Conservation (phyloP, 2,797 vertebrate genomes). For the Gymnoscopelus microlampas region DNA sequence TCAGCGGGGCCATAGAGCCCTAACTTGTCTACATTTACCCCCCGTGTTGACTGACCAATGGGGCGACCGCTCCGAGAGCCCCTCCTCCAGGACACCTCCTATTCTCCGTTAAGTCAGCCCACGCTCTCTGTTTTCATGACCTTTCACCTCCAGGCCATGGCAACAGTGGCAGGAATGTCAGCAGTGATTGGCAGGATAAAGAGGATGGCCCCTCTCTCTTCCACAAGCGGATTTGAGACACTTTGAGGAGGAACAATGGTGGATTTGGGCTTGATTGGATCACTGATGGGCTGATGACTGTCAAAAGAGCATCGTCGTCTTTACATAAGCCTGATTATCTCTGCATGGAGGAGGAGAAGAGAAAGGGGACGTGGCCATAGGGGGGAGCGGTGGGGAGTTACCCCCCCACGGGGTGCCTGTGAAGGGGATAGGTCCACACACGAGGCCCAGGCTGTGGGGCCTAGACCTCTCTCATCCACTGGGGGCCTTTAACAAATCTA, state of each 20-base stretch:
- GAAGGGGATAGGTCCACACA: conserved; percentile 86
- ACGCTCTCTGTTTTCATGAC: conserved; percentile 97
- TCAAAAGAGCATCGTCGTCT: conserved; percentile 99
- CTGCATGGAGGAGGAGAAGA: conserved; percentile 90
- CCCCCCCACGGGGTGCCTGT: conserved; percentile 85
- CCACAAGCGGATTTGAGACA: conserved; percentile 97
- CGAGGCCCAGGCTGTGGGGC: conserved; percentile 84
- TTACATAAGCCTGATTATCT: conserved; percentile 99
- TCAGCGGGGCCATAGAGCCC: conserved; percentile 90
- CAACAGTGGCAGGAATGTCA: conserved; percentile 99
- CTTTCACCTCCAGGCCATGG: conserved; percentile 96
- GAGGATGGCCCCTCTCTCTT: conserved; percentile 84
- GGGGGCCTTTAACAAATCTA: conserved; percentile 93
- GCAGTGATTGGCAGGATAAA: conserved; percentile 99
- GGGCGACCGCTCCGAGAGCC: conserved; percentile 52
- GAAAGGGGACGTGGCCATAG: conserved; percentile 58
- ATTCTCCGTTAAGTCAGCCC: conserved; percentile 94
- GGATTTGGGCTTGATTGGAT: conserved; percentile 95
- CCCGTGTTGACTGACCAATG: conserved; percentile 83
- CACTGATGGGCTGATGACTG: conserved; percentile 97
- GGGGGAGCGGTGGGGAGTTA: conserved; percentile 70
- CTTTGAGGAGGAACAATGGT: conserved; percentile 88
- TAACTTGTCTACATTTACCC: conserved; percentile 99
- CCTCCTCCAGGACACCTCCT: conserved; percentile 87
- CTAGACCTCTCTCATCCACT: conserved; percentile 88